Percentiles rank a stretch among this genome's conserved stretches.
Conservation (phyloP, 2,113 vertebrate species). For the Anguilla rostrata region DNA sequence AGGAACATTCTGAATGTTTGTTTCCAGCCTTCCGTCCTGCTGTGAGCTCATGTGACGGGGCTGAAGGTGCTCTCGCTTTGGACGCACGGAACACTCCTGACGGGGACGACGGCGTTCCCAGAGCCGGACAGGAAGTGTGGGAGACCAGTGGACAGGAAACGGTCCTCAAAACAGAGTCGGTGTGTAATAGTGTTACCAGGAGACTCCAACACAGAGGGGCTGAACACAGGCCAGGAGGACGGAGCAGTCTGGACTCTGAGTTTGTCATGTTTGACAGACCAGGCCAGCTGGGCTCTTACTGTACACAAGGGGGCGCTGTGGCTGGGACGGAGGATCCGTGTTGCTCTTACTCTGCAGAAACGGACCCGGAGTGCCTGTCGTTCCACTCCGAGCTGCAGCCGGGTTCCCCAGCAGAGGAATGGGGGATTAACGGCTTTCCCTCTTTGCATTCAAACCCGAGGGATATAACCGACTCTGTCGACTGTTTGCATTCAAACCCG, state of each 20-base stretch:
- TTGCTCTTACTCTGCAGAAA: constrained; percentile 32
- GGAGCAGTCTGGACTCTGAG: constrained; percentile 29
- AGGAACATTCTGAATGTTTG: background rate
- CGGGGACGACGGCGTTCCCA: background rate
- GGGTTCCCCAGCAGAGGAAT: background rate
- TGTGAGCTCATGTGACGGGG: constrained; percentile 40
- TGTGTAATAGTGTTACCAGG: constrained; percentile 37
- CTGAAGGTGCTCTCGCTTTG: background rate
- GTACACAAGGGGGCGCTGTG: constrained; percentile 31
- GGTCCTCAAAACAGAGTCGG: constrained; percentile 60
- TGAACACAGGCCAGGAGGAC: constrained; percentile 36
- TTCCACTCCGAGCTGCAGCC: constrained; percentile 12
- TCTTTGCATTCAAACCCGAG: background rate
- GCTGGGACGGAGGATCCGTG: constrained; percentile 31
- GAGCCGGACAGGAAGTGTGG: constrained; percentile 46
- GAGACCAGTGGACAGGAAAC: constrained; percentile 70
- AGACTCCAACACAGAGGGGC: constrained; percentile 28
- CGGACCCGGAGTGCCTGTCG: constrained; percentile 21
- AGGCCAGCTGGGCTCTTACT: constrained; percentile 51
- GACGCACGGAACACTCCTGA: constrained; percentile 18
- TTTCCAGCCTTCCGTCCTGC: constrained; percentile 39
- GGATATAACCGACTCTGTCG: no score
- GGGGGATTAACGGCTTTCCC: background rate
- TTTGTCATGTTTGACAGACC: constrained; percentile 45
- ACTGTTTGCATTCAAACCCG: no score